Evolutionary conservation across 2,888 invertebrate genomes (phyloP).

Genomic region (Zootermopsis nevadensis): DNA sequence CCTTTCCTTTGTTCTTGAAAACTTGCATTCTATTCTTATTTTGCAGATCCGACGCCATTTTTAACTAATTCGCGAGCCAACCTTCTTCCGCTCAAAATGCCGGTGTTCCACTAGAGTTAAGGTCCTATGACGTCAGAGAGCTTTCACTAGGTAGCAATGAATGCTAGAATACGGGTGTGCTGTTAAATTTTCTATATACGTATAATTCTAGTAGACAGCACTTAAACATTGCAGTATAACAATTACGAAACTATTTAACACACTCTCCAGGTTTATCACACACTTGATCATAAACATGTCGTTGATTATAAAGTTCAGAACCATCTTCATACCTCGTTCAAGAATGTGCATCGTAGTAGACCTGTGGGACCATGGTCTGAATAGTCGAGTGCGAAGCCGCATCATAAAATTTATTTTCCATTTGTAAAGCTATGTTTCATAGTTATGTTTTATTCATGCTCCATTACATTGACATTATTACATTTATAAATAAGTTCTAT

Average conservation of each 20-base stretch:
- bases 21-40: slow-evolving; percentile 89
- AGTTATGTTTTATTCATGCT: no score
- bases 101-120: slow-evolving; percentile 51
- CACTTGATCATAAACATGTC: slow-evolving; percentile 8
- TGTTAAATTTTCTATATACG: background rate
- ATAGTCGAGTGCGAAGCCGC: no score
- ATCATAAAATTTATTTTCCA: no score
- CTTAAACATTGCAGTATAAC: background rate
- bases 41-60: slow-evolving; percentile 79
- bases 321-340: no score
- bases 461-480: no score
- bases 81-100: slow-evolving; percentile 54
- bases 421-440: no score
- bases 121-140: slow-evolving; percentile 51
- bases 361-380: no score
- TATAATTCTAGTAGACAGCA: background rate
- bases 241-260: background rate
- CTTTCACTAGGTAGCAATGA: slow-evolving; percentile 4
- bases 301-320: no score
- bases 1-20: slow-evolving; percentile 99
- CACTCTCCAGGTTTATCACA: background rate
- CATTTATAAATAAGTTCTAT: no score
- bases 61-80: slow-evolving; percentile 52
- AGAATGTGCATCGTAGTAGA: no score
- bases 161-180: slow-evolving; percentile 27